Evolutionary conservation across 2,113 vertebrate species (phyloP).

Genomic region (Lepisosteus oculatus): DNA sequence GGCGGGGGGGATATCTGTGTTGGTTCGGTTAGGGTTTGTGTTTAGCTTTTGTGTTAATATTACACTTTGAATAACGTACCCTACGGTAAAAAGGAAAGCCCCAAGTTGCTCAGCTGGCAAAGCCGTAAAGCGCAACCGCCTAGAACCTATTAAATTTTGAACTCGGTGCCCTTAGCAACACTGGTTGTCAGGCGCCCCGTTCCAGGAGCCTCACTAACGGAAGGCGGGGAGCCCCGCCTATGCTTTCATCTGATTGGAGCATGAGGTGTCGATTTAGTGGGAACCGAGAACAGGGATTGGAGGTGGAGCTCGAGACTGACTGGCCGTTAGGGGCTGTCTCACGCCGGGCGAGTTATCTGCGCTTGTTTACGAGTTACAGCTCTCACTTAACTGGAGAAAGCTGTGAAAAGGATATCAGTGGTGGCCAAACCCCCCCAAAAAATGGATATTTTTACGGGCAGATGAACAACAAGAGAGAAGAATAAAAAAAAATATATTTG

Average conservation of each 20-base stretch:
- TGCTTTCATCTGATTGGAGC: conserved; percentile 51
- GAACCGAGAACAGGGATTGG: conserved; percentile 42
- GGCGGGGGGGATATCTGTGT: conserved; percentile 44
- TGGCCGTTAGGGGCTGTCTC: conserved; percentile 31
- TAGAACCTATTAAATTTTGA: too few species aligned
- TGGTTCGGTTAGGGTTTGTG: conserved; percentile 33
- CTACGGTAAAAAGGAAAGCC: conserved; percentile 40
- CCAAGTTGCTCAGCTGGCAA: conserved; percentile 24
- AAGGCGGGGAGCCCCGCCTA: conserved; percentile 64
- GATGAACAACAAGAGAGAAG: not conserved
- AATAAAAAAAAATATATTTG: too few species aligned
- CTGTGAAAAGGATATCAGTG: not conserved
- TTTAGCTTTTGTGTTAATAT: too few species aligned
- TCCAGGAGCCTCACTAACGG: conserved; percentile 56
- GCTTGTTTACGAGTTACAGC: not conserved
- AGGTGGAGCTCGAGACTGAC: conserved; percentile 35
- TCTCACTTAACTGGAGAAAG: not conserved
- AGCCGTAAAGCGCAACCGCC: conserved; percentile 28
- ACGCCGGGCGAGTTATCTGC: conserved; percentile 37
- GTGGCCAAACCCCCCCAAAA: too few species aligned
- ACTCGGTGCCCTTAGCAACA: conserved; percentile 47
- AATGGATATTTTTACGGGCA: not conserved
- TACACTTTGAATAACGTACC: conserved; percentile 15
- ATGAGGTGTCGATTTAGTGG: conserved; percentile 44
- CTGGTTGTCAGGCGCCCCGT: conserved; percentile 63